These are phyloP conservation scores for Tilapia sparmanii DNA, from an alignment of 2,113 vertebrate species.

Conservation along the genomic window DNA sequence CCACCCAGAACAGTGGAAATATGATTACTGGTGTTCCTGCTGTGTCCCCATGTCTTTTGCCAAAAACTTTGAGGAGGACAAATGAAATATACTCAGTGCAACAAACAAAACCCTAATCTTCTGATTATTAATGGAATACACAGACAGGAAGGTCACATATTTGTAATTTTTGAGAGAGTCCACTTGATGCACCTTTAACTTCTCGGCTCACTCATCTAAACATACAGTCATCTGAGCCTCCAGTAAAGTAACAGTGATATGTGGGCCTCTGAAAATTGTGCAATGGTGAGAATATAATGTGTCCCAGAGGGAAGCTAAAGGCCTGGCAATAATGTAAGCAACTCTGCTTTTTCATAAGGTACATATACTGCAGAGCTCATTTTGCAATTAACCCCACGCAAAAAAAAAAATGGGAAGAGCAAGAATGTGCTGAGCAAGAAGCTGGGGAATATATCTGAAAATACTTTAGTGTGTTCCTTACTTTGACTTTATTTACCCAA, in stretches of 20 bases:
- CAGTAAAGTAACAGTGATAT: background rate
- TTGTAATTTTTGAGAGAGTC: conserved; percentile 33
- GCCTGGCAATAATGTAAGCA: conserved; percentile 29
- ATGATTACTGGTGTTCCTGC: background rate
- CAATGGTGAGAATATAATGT: conserved; percentile 36
- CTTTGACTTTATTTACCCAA: conserved; percentile 20
- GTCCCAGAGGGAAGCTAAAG: conserved; percentile 11
- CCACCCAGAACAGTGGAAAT: background rate
- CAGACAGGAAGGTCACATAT: conserved; percentile 35
- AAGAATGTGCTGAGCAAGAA: conserved; percentile 2
- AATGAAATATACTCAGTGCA: conserved; percentile 26
- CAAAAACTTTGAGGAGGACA: conserved; percentile 2
- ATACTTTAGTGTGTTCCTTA: background rate
- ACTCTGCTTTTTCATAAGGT: background rate
- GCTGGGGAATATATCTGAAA: background rate
- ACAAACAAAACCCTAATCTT: conserved; percentile 17
- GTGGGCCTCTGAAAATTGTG: conserved; percentile 42
- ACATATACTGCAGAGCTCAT: background rate
- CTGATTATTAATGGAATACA: conserved; percentile 35
- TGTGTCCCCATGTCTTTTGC: conserved; percentile 5
- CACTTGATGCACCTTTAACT: conserved; percentile 36
- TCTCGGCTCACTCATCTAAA: conserved; percentile 25
- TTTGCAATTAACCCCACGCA: background rate
- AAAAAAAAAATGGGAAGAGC: background rate
- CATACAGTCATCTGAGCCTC: background rate